Conservation (phyloP, 2,113 vertebrate species). For the Hemiprocne comata region DNA sequence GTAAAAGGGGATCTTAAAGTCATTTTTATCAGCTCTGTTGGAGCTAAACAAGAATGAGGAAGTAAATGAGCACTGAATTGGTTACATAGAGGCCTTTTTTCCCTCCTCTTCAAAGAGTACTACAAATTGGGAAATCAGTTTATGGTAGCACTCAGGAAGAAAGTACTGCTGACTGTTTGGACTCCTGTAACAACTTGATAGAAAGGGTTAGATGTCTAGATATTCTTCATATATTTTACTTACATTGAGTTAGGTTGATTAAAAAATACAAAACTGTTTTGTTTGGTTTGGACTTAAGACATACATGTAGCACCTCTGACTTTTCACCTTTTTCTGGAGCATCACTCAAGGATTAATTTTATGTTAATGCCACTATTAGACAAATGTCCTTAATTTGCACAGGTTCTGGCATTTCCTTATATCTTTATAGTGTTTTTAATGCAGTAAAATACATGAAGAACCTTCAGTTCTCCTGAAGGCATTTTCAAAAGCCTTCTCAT, state of each 20-base stretch:
- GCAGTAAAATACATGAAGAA: neutral
- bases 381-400: neutral
- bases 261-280: neutral
- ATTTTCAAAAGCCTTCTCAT: conserved; percentile 20
- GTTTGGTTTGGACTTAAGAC: neutral
- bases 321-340: neutral
- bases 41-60: neutral
- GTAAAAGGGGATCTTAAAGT: neutral
- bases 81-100: neutral
- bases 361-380: neutral
- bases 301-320: neutral
- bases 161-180: neutral
- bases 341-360: neutral
- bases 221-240: neutral
- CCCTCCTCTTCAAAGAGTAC: neutral
- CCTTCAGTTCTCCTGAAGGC: neutral
- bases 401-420: neutral
- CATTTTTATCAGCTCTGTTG: neutral
- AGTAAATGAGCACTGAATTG: neutral
- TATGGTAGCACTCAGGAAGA: neutral
- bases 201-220: neutral
- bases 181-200: neutral
- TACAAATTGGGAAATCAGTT: neutral
- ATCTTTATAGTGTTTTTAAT: neutral
- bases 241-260: neutral